phyloP scores from a whole-genome alignment of 2,113 vertebrate genomes.

The Saccopteryx leptura region DNA sequence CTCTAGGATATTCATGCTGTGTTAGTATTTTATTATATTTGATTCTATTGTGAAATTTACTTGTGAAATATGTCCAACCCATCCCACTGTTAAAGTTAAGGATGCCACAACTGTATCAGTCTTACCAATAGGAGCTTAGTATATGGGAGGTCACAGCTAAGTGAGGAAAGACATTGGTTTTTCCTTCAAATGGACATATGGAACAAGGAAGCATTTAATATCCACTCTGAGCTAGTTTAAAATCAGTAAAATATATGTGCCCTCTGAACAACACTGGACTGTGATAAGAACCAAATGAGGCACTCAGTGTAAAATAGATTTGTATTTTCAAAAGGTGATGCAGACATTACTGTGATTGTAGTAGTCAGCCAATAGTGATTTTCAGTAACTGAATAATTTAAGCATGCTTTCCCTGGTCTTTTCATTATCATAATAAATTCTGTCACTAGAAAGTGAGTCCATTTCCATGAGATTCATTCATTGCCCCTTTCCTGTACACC shows the following conservation, averaged over 20 bases:
- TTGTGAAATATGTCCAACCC: neutral
- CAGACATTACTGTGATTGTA: neutral
- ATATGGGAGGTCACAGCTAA: neutral
- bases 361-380: neutral
- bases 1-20: neutral
- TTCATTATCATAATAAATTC: neutral
- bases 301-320: neutral
- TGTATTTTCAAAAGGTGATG: slow-evolving; percentile 25
- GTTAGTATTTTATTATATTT: slow-evolving; percentile 1
- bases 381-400: slow-evolving; percentile 38
- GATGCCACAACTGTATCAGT: neutral
- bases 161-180: neutral
- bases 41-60: neutral
- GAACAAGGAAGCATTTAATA: neutral
- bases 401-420: neutral
- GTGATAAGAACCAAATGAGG: neutral
- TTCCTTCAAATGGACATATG: neutral
- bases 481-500: neutral
- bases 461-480: neutral
- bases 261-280: neutral
- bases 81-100: neutral
- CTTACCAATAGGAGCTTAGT: neutral
- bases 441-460: neutral
- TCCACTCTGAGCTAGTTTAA: neutral
- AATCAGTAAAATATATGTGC: neutral